phyloP scores from a whole-genome alignment of 2,888 invertebrate species.

The Brenthis daphne region DNA sequence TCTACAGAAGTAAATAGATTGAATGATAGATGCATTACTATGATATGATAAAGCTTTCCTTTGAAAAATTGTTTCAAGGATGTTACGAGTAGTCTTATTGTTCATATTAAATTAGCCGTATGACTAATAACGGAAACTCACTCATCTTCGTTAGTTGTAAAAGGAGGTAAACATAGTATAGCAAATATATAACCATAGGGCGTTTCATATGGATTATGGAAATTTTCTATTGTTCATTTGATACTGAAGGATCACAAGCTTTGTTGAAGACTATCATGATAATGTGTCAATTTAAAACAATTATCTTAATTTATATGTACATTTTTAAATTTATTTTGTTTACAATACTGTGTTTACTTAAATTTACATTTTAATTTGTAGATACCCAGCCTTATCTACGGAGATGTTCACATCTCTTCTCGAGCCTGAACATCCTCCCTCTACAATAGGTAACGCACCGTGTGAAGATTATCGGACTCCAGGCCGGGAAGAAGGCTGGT shows the following conservation, averaged over 20 bases:
- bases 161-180: slow-evolving; percentile 18
- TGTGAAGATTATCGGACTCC: slow-evolving; percentile 76
- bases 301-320: too few species aligned
- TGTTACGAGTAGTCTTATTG: slow-evolving; percentile 49
- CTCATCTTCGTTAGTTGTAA: slow-evolving; percentile 35
- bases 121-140: slow-evolving; percentile 70
- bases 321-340: neutral
- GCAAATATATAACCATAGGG: neutral
- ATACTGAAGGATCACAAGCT: too few species aligned
- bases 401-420: slow-evolving; percentile 92
- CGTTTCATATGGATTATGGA: neutral
- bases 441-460: slow-evolving; percentile 79
- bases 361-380: slow-evolving; percentile 42
- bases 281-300: too few species aligned
- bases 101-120: slow-evolving; percentile 69
- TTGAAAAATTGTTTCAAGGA: slow-evolving; percentile 46
- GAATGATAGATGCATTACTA: slow-evolving; percentile 16
- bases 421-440: slow-evolving; percentile 85
- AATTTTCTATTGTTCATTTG: neutral
- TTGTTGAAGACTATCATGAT: too few species aligned
- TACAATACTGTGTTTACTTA: neutral
- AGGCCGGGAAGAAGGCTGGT: slow-evolving; percentile 85
- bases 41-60: slow-evolving; percentile 38
- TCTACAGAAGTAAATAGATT: neutral
- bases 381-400: slow-evolving; percentile 88